phyloP scores from a whole-genome alignment of 2,113 vertebrate genomes.

The Rhinichthys klamathensis region DNA sequence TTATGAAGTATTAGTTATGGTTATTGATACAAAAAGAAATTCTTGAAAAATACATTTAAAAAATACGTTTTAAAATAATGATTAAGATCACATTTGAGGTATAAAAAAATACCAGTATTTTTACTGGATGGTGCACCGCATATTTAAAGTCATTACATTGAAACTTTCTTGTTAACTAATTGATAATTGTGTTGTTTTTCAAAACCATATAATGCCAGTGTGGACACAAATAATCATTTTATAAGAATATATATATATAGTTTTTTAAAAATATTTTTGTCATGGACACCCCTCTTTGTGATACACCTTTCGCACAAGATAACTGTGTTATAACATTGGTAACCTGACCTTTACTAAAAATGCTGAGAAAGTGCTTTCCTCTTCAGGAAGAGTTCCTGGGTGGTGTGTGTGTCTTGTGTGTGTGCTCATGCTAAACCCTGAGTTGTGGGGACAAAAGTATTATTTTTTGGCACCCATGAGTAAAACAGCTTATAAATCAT shows the following conservation, averaged over 20 bases:
- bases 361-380: constrained; percentile 62
- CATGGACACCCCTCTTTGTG: not conserved
- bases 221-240: too few species aligned
- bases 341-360: constrained; percentile 58
- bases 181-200: not conserved
- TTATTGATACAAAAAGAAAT: not conserved
- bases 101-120: not conserved
- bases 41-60: not conserved
- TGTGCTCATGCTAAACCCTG: too few species aligned
- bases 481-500: too few species aligned
- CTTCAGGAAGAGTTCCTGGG: constrained; percentile 1
- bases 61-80: too few species aligned
- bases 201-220: not conserved
- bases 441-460: too few species aligned
- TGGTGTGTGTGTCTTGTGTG: constrained; percentile 13
- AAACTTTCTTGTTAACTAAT: not conserved
- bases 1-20: not conserved
- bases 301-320: not conserved
- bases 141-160: not conserved
- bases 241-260: too few species aligned
- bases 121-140: too few species aligned
- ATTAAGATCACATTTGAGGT: not conserved
- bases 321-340: not conserved
- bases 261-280: not conserved
- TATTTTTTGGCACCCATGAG: too few species aligned